Percentiles rank a stretch among this genome's conserved stretches.
phyloP scores from a whole-genome alignment of 2,797 vertebrate species.

The Epinephelus malabaricus region DNA sequence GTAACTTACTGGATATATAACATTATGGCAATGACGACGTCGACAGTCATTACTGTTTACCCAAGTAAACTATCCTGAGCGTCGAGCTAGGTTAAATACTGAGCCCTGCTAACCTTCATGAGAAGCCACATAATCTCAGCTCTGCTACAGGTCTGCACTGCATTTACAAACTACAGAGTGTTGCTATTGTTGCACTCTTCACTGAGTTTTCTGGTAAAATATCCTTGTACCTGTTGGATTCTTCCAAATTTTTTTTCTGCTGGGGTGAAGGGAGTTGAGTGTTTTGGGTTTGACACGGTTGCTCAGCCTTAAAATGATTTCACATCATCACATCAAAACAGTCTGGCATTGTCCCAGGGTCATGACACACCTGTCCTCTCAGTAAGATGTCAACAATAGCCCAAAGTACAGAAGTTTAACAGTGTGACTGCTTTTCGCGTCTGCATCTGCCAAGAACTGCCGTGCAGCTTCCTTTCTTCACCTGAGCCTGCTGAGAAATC shows the following conservation, averaged over 20 bases:
- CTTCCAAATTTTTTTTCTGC: neutral
- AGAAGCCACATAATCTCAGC: neutral
- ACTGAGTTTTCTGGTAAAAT: neutral
- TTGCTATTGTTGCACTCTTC: neutral
- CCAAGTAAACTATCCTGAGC: neutral
- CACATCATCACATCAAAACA: neutral
- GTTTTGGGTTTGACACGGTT: neutral
- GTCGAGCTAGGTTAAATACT: neutral
- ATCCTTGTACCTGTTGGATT: neutral
- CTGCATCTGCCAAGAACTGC: constrained; percentile 5
- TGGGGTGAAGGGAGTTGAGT: neutral
- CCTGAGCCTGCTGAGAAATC: constrained; percentile 64
- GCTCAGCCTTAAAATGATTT: neutral
- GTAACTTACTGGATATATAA: neutral
- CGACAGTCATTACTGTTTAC: neutral
- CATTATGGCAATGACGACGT: neutral
- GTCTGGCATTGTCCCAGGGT: neutral
- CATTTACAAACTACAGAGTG: neutral
- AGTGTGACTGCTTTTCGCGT: constrained; percentile 9
- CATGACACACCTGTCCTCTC: neutral
- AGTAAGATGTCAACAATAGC: neutral
- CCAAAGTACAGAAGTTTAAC: neutral
- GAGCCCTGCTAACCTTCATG: neutral
- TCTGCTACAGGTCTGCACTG: constrained; percentile 2
- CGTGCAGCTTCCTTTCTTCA: constrained; percentile 38